Base-by-base conservation (phyloP, 1,140 invertebrate genomes). In the Drosophila arizonae region DNA sequence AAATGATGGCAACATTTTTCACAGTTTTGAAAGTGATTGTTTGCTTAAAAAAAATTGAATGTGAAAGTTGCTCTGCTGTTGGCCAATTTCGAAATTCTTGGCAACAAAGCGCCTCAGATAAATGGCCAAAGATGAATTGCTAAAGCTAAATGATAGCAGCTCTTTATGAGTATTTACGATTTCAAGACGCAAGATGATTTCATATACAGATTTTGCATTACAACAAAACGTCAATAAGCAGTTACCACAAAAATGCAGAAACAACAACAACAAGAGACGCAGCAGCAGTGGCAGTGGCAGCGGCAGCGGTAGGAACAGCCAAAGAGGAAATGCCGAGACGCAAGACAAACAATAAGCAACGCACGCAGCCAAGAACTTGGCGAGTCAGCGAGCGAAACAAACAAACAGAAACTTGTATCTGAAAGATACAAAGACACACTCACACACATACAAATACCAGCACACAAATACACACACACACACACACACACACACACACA, bases 351-450 rank as follows among this genome's bases (percentile, higher is more conserved):
- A 80, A 62, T 61, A 68, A 70, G 78, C 67, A 50, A 63, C 70
- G 30, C 45, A 67, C 62, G 63, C 56, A 48, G 56, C 36, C 45
- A 41, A 78, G 76, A 82, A 84, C 77, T 57, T 46, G 66, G 52
- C 77, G 52, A 68, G 74, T 60, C 79, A 79, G 78, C 68, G 84
- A 88, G 77, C 81, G 79, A 82, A 82, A 82, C 82, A 88, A 79
- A 87, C 72, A 86, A 81, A 86, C 81, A 79, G 79, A 73, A 80
- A 85, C 78, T 78, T 64, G 79, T 82, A 82, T 82, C 79, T 78
- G 62, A 78, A 74, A 87, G 72, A 87, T 78, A 86, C 75, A 74
- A 69, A 85, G 73, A 75, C 46, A 70, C 43, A 78, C 46, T 68
- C 26, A 57, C 30, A 56, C 71, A 65, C 41, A 62, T 24, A 24